Conservation (phyloP, 1,140 invertebrate species). For the Drosophila melanica region DNA sequence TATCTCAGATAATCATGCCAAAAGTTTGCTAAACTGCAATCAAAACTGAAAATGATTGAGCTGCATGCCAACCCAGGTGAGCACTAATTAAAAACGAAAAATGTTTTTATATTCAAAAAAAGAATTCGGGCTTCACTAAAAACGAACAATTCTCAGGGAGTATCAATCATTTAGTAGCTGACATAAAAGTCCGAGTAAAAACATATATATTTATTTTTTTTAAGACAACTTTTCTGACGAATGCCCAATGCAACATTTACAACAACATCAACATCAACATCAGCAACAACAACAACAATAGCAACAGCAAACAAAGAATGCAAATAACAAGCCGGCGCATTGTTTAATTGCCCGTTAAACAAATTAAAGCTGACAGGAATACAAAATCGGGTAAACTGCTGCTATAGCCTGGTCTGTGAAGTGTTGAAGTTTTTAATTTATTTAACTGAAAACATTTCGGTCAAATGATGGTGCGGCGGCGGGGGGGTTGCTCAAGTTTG, state of each 20-base stretch:
- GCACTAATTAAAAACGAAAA: no score
- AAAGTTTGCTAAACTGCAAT: no score
- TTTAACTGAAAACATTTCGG: conserved; percentile 52
- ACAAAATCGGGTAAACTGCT: conserved; percentile 30
- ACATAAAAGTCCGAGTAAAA: conserved; percentile 1
- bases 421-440: conserved; percentile 66
- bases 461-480: conserved; percentile 4
- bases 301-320: conserved; percentile 3
- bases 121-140: no score
- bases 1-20: no score
- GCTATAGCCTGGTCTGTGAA: conserved; percentile 19
- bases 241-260: conserved; percentile 12
- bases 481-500: not conserved
- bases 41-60: no score
- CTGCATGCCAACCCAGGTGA: no score
- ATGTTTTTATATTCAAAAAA: no score
- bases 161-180: conserved; percentile 25
- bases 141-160: not conserved
- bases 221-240: conserved; percentile 4
- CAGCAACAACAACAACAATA: no score
- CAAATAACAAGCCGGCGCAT: conserved; percentile 21
- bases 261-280: not conserved
- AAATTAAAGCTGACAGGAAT: conserved; percentile 42
- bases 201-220: not conserved
- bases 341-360: conserved; percentile 49